Base-by-base conservation (phyloP, 2,113 vertebrate species). In the Typhlomys cinereus region DNA sequence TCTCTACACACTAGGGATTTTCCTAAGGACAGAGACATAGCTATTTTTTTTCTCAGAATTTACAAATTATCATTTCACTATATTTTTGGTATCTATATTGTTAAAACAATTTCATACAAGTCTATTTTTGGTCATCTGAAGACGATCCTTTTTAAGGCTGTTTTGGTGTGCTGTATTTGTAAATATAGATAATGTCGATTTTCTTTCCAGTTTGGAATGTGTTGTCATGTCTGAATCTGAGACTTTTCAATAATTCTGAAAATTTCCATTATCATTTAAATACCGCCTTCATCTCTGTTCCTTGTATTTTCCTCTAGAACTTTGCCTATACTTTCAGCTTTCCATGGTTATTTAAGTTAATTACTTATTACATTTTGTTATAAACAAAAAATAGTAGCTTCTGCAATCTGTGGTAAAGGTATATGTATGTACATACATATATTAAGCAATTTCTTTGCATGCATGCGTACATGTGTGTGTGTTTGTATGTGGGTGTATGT, bases 21-120 rank as follows among this genome's bases (percentile, higher is more conserved):
- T 48, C 11, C 31, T 64, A 13, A 3, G 29, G 67, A 69, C 76
- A 25, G 39, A 85, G 84, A 91, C 39, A 75, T 80, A n/a, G 3
- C 48, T 95, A 71, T 66, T 29, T 34, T 85, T 75, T 95, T 75
- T 21, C 50, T 93, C 41, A 39, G 64, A 83, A 70, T 80, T 93
- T 52, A 54, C 76, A 90, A 88, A 82, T 27, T 73, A 94, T 59
- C 64, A 57, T 69, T 80, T 88, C 29, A 64, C 34, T 89, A 20
- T 69, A 62, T 73, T 82, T n/a, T 90, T 93, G 21, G 83, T 62
- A 66, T 75, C 11, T 14, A 23, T 88, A 5, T 88, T 74, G 1
- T 81, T 29, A 46, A 76, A 84, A 20, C 36, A 88, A 15, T 85
- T 41, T 64, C 39, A 61, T 44, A n/a, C n/a, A 46, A 90, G 15